These are phyloP conservation scores for Capitella teleta DNA, from an alignment of 1,140 invertebrate genomes.

Conservation along the genomic window DNA sequence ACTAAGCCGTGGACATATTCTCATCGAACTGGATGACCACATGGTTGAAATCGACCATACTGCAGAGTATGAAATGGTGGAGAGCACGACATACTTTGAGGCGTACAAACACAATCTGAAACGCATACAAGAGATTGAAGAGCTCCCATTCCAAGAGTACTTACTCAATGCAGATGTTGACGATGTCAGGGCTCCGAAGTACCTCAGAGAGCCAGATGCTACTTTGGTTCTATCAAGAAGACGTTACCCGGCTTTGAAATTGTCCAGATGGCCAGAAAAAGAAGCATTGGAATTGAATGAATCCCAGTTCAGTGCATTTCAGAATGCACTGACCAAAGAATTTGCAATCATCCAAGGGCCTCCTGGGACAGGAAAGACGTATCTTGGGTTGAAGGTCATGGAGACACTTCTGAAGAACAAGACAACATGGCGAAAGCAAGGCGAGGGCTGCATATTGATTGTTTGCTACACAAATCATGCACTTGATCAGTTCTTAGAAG, in stretches of 20 bases:
- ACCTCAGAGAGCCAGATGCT: not conserved
- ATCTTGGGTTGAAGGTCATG: constrained; percentile 37
- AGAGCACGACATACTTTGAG: constrained; percentile 46
- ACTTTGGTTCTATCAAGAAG: too few relatives aligned
- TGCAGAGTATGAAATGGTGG: constrained; percentile 31
- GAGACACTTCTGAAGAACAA: constrained; percentile 32
- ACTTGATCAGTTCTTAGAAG: constrained; percentile 70
- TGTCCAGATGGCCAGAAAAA: constrained; percentile 22
- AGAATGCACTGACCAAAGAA: constrained; percentile 42
- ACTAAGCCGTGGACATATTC: not conserved
- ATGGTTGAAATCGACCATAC: too few relatives aligned
- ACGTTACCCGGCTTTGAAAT: constrained; percentile 13
- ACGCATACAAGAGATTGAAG: constrained; percentile 33
- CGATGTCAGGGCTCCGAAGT: constrained; percentile 4
- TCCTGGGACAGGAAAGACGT: constrained; percentile 37
- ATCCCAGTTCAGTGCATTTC: constrained; percentile 43
- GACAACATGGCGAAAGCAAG: not conserved
- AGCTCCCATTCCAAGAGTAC: constrained; percentile 36
- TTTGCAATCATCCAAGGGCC: constrained; percentile 59
- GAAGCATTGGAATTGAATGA: constrained; percentile 32
- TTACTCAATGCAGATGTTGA: constrained; percentile 18
- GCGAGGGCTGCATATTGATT: constrained; percentile 52
- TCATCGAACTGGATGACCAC: not conserved
- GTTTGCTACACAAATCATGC: constrained; percentile 76
- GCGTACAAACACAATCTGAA: constrained; percentile 42